Conservation (phyloP, 1,140 invertebrate genomes). For the Adelges cooleyi region DNA sequence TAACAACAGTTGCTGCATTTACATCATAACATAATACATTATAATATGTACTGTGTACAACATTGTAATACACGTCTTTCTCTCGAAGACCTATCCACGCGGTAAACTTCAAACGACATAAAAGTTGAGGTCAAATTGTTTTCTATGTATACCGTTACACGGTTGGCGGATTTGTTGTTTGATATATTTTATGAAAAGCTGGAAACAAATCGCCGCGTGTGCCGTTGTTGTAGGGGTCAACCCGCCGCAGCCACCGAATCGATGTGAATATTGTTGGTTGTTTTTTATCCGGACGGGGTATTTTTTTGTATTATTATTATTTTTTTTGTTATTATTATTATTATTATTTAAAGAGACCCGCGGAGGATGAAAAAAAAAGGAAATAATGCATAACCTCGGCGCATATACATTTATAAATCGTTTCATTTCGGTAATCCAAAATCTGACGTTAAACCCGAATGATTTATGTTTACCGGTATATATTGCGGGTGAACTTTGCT, state of each 20-base stretch:
- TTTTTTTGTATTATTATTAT: too few species aligned
- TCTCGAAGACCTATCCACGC: too few species aligned
- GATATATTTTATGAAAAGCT: not conserved
- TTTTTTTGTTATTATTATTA: not conserved
- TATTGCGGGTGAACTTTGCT: constrained; percentile 27
- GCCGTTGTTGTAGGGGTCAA: not conserved
- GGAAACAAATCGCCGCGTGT: not conserved
- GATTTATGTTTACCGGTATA: constrained; percentile 28
- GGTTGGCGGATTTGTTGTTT: too few species aligned
- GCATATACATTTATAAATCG: constrained; percentile 22
- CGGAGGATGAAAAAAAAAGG: constrained; percentile 18
- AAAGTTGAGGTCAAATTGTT: too few species aligned
- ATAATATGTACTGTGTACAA: too few species aligned
- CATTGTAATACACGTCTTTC: too few species aligned
- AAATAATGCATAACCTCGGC: constrained; percentile 26
- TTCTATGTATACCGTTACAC: too few species aligned
- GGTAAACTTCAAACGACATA: too few species aligned
- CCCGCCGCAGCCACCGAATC: not conserved
- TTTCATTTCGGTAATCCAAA: constrained; percentile 28
- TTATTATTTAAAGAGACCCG: constrained; percentile 25
- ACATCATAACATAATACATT: too few species aligned
- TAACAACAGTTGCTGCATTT: too few species aligned
- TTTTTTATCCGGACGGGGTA: constrained; percentile 1
- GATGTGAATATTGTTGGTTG: constrained; percentile 5
- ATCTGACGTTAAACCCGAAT: constrained; percentile 27